These are phyloP conservation scores for Coregonus sp. DNA, from an alignment of 2,797 vertebrate genomes.

Conservation along the genomic window DNA sequence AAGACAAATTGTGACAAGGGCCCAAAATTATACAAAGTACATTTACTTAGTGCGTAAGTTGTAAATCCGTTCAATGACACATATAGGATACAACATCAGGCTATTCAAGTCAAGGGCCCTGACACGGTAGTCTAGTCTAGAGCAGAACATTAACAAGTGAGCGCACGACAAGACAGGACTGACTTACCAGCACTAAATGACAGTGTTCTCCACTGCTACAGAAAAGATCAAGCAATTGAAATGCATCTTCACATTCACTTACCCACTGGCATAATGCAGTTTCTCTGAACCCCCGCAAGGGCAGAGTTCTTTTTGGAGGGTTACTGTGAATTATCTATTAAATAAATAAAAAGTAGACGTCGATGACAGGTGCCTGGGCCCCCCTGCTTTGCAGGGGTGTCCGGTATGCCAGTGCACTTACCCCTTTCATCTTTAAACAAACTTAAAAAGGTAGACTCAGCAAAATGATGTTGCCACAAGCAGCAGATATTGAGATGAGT, in stretches of 20 bases:
- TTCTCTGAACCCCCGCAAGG: background rate
- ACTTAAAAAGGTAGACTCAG: no score
- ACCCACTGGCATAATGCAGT: background rate
- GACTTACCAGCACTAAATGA: background rate
- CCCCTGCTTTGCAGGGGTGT: no score
- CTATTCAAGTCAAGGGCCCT: no score
- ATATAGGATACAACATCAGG: background rate
- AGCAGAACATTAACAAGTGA: background rate
- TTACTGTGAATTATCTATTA: no score
- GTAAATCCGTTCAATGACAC: background rate
- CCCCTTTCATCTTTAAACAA: background rate
- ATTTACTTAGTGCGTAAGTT: background rate
- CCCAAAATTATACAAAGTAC: slow-evolving; percentile 3
- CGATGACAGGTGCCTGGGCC: no score
- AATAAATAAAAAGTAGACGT: no score
- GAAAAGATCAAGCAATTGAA: background rate
- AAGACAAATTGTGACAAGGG: background rate
- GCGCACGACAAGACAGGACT: background rate
- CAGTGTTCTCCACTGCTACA: background rate
- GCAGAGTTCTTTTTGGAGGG: no score
- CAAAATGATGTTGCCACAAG: no score
- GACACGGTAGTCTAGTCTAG: no score
- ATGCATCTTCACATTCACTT: slow-evolving; percentile 1
- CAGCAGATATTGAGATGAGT: no score
- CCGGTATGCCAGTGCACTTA: no score